Percentiles rank a stretch among this genome's conserved stretches.
Evolutionary conservation across 1,140 invertebrate species (phyloP).

Genomic region (Lepidurus arcticus): DNA sequence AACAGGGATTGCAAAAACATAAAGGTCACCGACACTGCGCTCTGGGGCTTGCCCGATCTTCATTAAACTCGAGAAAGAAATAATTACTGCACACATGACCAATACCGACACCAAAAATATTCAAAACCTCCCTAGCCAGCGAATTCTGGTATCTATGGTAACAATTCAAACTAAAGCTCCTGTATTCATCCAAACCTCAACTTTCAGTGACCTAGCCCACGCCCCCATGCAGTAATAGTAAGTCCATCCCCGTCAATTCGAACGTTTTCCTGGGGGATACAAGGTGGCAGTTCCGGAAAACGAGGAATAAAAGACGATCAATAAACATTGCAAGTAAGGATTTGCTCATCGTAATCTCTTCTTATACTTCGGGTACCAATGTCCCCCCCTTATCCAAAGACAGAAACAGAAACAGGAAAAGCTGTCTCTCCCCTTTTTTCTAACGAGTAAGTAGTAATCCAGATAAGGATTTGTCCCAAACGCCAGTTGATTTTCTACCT

Average conservation of each 20-base stretch:
- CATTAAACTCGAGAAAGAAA: no score
- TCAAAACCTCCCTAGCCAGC: not conserved
- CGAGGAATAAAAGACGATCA: not conserved
- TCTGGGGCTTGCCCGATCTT: not conserved
- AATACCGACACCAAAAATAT: not conserved
- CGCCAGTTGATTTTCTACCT: no score
- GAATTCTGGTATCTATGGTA: not conserved
- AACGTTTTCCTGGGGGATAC: not conserved
- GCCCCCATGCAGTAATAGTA: not conserved
- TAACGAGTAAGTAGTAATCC: no score
- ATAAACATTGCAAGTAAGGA: not conserved
- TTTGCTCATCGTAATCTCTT: constrained; percentile 9
- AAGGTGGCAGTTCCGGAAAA: not conserved
- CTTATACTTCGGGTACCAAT: not conserved
- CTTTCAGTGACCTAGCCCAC: not conserved
- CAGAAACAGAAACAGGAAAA: not conserved
- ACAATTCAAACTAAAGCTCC: not conserved
- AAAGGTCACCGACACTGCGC: constrained; percentile 6
- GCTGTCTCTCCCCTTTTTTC: no score
- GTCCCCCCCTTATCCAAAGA: not conserved
- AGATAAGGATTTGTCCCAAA: no score
- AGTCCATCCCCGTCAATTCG: not conserved
- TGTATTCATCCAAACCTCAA: no score
- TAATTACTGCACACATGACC: no score
- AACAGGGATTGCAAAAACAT: not conserved